Base-by-base conservation (phyloP, 2,888 invertebrate species). In the Pardosa pseudoannulata region DNA sequence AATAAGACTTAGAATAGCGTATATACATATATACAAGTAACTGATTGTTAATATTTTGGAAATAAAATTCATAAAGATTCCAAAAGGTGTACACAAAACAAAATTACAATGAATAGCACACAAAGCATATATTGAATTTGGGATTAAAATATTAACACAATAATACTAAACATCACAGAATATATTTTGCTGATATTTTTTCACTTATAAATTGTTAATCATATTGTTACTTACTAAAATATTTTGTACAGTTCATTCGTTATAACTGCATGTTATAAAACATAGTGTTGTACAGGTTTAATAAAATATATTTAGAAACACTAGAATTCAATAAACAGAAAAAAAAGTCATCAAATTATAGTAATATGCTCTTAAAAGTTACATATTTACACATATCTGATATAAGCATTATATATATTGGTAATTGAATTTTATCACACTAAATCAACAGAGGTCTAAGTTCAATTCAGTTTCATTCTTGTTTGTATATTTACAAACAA, bases 11-110 rank as follows among this genome's bases (percentile, higher is more conserved):
- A 23, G 56, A 23, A 56, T 11, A 23, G 23, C 6, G n/a, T 56
- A 56, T 56, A 11, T 56, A 56, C 56, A 56, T 56, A 56, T 56
- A 56, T 56, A 56, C 56, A 56, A 56, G 23, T 56, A 56, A 56
- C 23, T 56, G 11, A 56, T n/a, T 36, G 36, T 36, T 36, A 36
- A 36, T 9, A 36, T 36, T 9, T 7, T 36, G 36, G 36, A n/a
- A n/a, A n/a, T n/a, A 36, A 9, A 36, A 36, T 7, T 36, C 36
- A 36, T 9, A 36, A 36, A 36, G 6, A 36, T 36, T 36, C 9
- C 5, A 36, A 36, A 36, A 36, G 36, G 5, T 36, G 9, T 9
- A 36, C 36, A 36, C 36, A 36, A 36, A 36, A 36, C 36, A 36
- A 36, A n/a, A n/a, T n/a, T n/a, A n/a, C n/a, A n/a, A n/a, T n/a